Conservation (phyloP, 2,797 vertebrate species). For the Tolypeutes matacus region DNA sequence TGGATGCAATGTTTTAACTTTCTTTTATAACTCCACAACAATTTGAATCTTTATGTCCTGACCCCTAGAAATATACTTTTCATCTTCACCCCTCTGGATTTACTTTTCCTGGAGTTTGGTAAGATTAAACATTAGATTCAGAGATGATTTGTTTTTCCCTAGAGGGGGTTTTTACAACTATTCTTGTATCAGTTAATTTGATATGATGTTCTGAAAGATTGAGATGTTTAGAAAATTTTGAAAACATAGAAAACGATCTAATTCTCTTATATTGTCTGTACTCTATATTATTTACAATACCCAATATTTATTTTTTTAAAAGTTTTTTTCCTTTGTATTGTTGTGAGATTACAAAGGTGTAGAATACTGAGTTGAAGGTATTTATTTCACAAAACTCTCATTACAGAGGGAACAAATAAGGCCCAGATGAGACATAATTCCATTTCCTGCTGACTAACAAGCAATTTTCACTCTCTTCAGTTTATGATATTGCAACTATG, state of each 20-base stretch:
- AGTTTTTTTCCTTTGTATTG: background rate
- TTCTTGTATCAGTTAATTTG: background rate
- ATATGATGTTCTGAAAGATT: background rate
- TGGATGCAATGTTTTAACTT: background rate
- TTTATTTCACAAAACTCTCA: conserved; percentile 51
- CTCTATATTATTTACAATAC: background rate
- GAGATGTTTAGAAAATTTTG: conserved; percentile 39
- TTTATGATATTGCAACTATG: conserved; percentile 22
- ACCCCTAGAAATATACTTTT: background rate
- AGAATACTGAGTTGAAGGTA: conserved; percentile 11
- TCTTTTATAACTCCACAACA: background rate
- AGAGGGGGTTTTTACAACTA: background rate
- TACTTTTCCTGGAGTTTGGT: background rate
- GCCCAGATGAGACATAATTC: conserved; percentile 15
- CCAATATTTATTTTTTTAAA: background rate
- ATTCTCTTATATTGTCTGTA: background rate
- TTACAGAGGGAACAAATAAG: conserved; percentile 41
- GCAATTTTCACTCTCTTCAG: conserved; percentile 46
- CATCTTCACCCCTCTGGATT: background rate
- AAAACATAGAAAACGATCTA: background rate
- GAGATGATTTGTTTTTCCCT: background rate
- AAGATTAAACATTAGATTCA: conserved; percentile 24
- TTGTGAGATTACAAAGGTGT: background rate
- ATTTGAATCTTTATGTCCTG: background rate
- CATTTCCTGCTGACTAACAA: conserved; percentile 52